phyloP scores from a whole-genome alignment of 1,140 invertebrate species.

The Microvelia longipes region DNA sequence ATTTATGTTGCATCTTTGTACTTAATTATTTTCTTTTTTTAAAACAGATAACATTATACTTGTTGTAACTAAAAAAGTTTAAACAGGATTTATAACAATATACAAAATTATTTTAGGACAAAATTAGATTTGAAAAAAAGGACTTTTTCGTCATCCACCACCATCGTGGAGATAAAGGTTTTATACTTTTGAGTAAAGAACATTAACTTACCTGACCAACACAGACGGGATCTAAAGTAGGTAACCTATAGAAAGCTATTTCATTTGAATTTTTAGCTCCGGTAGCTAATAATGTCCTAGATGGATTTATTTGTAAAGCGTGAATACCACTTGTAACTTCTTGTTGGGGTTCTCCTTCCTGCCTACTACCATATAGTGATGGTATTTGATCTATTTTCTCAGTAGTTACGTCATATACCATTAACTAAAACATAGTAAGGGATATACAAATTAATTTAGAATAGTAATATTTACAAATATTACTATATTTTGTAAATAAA shows the following conservation, averaged over 20 bases:
- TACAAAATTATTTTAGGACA: too few species aligned
- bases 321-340: constrained; percentile 79
- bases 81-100: too few species aligned
- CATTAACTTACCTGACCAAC: constrained; percentile 56
- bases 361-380: constrained; percentile 49
- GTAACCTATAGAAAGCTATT: constrained; percentile 80
- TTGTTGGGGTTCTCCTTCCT: constrained; percentile 36
- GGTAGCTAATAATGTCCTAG: constrained; percentile 73
- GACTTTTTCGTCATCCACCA: too few species aligned
- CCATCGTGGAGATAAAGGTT: too few species aligned
- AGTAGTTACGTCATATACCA: constrained; percentile 67
- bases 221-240: constrained; percentile 83
- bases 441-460: too few species aligned
- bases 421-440: constrained; percentile 46
- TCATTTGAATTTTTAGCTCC: constrained; percentile 84
- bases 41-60: too few species aligned
- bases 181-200: too few species aligned
- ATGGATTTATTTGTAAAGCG: constrained; percentile 87
- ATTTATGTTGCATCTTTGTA: too few species aligned
- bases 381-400: constrained; percentile 72
- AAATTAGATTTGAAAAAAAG: too few species aligned
- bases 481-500: background rate
- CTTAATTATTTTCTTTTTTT: too few species aligned
- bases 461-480: background rate
- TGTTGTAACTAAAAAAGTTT: too few species aligned